Base-by-base conservation (phyloP, 2,888 invertebrate genomes). In the Chesias legatella region DNA sequence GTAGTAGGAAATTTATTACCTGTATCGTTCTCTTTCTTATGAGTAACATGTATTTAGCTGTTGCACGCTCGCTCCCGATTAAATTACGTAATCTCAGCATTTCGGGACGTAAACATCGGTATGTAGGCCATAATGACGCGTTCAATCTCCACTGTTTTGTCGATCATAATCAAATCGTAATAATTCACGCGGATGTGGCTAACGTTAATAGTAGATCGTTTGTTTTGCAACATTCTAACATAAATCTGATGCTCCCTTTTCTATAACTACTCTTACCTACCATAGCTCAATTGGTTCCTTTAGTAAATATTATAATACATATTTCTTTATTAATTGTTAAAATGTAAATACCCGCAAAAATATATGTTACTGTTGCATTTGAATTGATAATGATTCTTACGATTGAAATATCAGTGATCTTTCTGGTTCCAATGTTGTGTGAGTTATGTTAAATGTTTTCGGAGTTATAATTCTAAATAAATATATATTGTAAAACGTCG, bases 41-140 rank as follows among this genome's bases (percentile, higher is more conserved):
- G 3, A 24, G 28, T 29, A 20, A 32, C 9, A 31, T 25, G 34
- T 34, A 28, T 20, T 28, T 24, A 32, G 32, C 38, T 32, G 38
- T 32, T 36, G 21, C 35, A 30, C 33, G 42, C 36, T 48, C 43
- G 39, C 48, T 52, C 51, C 45, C 48, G 50, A 33, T 33, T 39
- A 48, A 29, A 50, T 73, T 73, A 61, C 66, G 72, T 71, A 73
- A 75, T 65, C 60, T 48, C 49, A 48, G 66, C 56, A 73, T 75
- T 76, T 68, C 69, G 60, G 69, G 58, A 74, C 68, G 66, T 79
- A 79, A 79, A 80, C 80, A 79, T 43, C 34, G 49, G 42, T 60
- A 82, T 76, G 56, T 79, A 66, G 83, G 81, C 65, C 79, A 72
- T 55, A 58, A 62, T 61, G 60, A 63, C 67, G 64, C 43, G 2